These are phyloP conservation scores for Diadumene lineata DNA, from an alignment of 92 coral and sea anemone species.

Conservation along the genomic window DNA sequence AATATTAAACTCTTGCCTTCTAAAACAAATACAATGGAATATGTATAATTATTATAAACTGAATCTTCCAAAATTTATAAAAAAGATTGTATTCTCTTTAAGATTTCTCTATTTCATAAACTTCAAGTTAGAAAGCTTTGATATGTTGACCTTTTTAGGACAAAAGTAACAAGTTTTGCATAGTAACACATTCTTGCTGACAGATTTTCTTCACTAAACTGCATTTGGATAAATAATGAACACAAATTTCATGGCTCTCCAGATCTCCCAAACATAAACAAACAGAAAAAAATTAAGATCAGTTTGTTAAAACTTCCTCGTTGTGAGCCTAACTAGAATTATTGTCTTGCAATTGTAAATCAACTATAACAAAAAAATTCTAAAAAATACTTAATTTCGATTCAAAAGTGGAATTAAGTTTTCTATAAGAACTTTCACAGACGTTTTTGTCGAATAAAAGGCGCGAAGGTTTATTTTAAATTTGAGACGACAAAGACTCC, in stretches of 20 bases:
- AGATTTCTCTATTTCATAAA: too few species aligned
- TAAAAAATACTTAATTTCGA: not conserved
- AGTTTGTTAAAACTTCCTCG: not conserved
- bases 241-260: not conserved
- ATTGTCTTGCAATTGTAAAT: not conserved
- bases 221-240: slow-evolving; percentile 16
- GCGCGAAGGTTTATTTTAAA: not conserved
- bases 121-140: too few species aligned
- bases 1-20: too few species aligned
- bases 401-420: not conserved
- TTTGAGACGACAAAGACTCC: not conserved
- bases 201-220: not conserved
- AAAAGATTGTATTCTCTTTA: too few species aligned
- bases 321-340: not conserved
- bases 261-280: not conserved
- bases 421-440: not conserved
- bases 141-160: not conserved
- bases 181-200: not conserved
- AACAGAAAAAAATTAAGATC: not conserved
- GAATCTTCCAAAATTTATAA: too few species aligned
- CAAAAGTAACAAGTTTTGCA: not conserved
- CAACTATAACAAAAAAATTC: too few species aligned
- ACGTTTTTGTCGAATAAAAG: not conserved
- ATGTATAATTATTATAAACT: too few species aligned
- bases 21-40: too few species aligned